Evolutionary conservation across 2,113 vertebrate genomes (phyloP).

Genomic region (Mixornis gularis): DNA sequence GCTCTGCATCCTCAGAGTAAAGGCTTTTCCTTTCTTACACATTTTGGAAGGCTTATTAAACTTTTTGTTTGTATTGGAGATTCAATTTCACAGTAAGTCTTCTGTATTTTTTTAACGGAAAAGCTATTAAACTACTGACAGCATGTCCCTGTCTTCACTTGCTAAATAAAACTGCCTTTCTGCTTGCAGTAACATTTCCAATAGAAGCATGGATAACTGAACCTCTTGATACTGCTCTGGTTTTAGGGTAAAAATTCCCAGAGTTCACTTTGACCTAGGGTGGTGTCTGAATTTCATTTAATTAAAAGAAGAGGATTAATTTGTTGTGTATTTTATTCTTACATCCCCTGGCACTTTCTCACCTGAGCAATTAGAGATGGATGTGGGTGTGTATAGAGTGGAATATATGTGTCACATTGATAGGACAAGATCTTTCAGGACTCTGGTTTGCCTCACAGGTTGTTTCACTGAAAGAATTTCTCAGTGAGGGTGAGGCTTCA

Average conservation of each 20-base stretch:
- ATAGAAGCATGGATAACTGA: background rate
- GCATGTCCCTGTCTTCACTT: background rate
- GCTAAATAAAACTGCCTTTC: background rate
- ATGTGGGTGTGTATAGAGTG: accelerated
- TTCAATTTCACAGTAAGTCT: background rate
- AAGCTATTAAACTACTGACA: background rate
- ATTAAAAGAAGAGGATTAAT: background rate
- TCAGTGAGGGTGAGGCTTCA: background rate
- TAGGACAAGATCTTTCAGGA: background rate
- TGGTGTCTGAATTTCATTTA: background rate
- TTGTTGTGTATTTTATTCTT: background rate
- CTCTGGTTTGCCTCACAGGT: background rate
- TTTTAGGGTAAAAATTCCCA: background rate
- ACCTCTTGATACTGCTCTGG: background rate
- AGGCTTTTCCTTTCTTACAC: background rate
- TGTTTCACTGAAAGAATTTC: background rate
- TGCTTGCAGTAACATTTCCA: background rate
- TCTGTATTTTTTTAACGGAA: background rate
- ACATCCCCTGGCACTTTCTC: background rate
- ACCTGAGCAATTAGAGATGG: background rate
- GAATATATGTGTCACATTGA: background rate
- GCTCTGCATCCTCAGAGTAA: background rate
- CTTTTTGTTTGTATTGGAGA: background rate
- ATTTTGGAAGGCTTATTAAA: background rate
- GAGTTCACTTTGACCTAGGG: background rate